Base-by-base conservation (phyloP, 2,113 vertebrate species). In the Columba janthina region DNA sequence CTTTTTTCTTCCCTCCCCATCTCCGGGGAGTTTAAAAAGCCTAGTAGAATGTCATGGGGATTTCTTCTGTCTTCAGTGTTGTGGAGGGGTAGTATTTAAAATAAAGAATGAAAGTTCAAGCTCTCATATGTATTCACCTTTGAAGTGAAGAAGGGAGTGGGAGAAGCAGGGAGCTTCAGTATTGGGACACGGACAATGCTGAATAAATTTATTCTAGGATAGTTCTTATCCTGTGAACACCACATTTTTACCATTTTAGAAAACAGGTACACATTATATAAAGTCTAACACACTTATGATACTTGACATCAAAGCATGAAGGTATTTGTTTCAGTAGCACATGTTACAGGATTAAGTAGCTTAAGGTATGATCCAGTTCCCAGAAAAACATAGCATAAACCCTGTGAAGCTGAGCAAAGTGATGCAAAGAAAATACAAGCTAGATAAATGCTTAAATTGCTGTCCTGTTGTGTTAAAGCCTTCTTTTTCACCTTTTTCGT, bases 41-140 rank as follows among this genome's bases (percentile, higher is more conserved):
- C 18, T 42, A 36, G 18, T 34, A 34, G 32, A 67, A 75, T 20
- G 10, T 46, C 44, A 10, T 84, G 66, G 0, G 0, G 0, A 1
- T 12, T 72, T 10, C 40, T 78, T 25, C 19, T 48, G 5, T 82
- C 32, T 77, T 86, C 6, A 5, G 1, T 80, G 6, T 67, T 62
- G 38, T 40, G 24, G 11, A 78, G 12, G 5, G 2, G 4, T 57
- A 56, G 13, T 38, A 13, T 75, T 75, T 60, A 69, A 72, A 57
- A 48, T 48, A n/a, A 58, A 79, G 76, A 82, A 26, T 18, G 3
- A 4, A 62, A 64, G 29, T 72, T 42, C 15, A 42, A 17, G 18
- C 7, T 64, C 10, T 82, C 76, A 4, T 4, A 12, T 18, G 2
- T 77, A 24, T 40, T 78, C 29, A 31, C 8, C 7, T 1, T 50